Percentiles rank a stretch among this genome's conserved stretches.
Evolutionary conservation across 1,140 invertebrate species (phyloP).

Genomic region (Mizuhopecten yessoensis): DNA sequence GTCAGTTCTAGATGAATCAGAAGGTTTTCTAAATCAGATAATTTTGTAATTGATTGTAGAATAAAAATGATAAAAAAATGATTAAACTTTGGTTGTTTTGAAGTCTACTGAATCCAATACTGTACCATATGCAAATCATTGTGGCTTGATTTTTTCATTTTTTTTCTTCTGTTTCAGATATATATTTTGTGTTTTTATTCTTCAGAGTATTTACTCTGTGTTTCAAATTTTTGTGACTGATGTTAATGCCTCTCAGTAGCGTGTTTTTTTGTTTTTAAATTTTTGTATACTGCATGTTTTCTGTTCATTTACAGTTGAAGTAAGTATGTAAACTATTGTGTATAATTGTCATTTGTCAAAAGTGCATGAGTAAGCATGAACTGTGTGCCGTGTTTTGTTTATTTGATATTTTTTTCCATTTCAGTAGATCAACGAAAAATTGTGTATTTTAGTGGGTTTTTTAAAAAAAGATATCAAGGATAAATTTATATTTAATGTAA

Average conservation of each 20-base stretch:
- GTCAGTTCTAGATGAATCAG: no score
- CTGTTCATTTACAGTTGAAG: neutral
- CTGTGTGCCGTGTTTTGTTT: neutral
- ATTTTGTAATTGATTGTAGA: no score
- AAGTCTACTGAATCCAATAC: no score
- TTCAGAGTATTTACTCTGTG: neutral
- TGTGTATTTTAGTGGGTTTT: no score
- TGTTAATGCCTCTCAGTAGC: neutral
- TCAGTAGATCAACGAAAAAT: neutral
- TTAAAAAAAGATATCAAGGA: no score
- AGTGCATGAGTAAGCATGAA: neutral
- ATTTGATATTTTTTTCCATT: neutral
- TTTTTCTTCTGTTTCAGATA: neutral
- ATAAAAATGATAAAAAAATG: no score
- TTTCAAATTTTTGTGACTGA: neutral
- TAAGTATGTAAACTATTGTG: neutral
- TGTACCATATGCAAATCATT: neutral
- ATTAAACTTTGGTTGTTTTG: no score
- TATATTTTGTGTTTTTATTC: neutral
- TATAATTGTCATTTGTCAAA: neutral
- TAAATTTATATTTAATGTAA: no score
- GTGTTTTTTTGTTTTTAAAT: neutral
- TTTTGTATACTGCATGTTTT: neutral
- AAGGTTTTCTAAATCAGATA: no score
- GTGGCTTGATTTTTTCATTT: neutral